Evolutionary conservation across 2,113 vertebrate species (phyloP).

Genomic region (Charina bottae): DNA sequence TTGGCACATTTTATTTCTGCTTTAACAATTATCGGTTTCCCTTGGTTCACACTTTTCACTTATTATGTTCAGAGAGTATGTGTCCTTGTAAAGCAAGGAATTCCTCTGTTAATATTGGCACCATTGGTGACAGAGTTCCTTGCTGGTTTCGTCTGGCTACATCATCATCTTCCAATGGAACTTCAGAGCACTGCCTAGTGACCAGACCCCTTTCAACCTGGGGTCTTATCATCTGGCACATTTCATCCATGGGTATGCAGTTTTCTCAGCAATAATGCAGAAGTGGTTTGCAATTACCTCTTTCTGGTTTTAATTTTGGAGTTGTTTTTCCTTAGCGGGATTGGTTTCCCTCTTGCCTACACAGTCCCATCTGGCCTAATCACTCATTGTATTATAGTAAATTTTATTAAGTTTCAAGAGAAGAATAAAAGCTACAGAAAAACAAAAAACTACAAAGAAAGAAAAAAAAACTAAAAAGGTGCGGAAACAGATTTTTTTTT

Average conservation of each 20-base stretch:
- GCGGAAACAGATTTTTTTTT: too few species aligned
- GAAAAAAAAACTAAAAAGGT: too few species aligned
- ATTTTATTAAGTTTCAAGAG: too few species aligned
- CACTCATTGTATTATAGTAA: too few species aligned
- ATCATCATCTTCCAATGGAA: background rate
- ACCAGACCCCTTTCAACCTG: background rate
- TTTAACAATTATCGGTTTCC: background rate
- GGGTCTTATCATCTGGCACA: background rate
- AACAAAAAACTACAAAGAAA: too few species aligned
- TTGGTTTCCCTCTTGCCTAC: background rate
- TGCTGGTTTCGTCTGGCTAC: background rate
- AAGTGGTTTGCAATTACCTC: background rate
- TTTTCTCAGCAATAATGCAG: background rate
- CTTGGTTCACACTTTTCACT: background rate
- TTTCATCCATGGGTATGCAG: background rate
- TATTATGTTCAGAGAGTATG: background rate
- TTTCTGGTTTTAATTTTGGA: background rate
- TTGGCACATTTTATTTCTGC: background rate
- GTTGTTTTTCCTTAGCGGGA: background rate
- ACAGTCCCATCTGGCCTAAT: background rate
- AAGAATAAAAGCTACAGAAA: too few species aligned
- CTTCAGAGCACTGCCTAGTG: background rate
- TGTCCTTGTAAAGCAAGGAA: background rate
- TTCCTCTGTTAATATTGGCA: background rate
- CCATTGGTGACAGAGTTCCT: background rate